phyloP scores from a whole-genome alignment of 2,888 invertebrate genomes.

The Adela reaumurella region DNA sequence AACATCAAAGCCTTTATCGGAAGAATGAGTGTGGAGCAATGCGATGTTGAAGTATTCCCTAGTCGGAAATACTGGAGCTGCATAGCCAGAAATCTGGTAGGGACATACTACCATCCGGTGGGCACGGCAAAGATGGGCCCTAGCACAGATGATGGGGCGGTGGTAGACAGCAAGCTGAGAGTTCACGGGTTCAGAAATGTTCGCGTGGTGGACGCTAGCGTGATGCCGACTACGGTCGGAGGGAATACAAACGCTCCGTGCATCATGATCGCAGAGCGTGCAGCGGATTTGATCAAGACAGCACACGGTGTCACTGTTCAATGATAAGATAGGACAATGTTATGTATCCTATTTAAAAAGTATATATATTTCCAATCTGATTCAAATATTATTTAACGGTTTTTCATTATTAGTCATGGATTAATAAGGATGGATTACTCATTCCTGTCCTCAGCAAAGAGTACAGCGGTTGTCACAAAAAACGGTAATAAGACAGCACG shows the following conservation, averaged over 20 bases:
- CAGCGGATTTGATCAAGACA: constrained; percentile 37
- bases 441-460: no score
- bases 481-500: no score
- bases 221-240: constrained; percentile 35
- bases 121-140: constrained; percentile 63
- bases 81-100: constrained; percentile 39
- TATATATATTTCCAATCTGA: no score
- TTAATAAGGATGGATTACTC: no score
- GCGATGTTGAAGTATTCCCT: constrained; percentile 20
- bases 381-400: no score
- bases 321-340: no score
- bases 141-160: constrained; percentile 39
- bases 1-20: constrained; percentile 21
- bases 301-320: constrained; percentile 14
- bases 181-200: constrained; percentile 28
- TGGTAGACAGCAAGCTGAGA: constrained; percentile 30
- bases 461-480: no score
- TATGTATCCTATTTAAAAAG: no score
- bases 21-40: constrained; percentile 21
- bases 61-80: constrained; percentile 28
- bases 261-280: constrained; percentile 45
- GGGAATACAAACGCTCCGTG: constrained; percentile 38
- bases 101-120: constrained; percentile 63
- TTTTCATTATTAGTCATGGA: no score
- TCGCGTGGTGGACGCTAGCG: constrained; percentile 35